Base-by-base conservation (phyloP, 2,888 invertebrate species). In the Entomobrya multifasciata region DNA sequence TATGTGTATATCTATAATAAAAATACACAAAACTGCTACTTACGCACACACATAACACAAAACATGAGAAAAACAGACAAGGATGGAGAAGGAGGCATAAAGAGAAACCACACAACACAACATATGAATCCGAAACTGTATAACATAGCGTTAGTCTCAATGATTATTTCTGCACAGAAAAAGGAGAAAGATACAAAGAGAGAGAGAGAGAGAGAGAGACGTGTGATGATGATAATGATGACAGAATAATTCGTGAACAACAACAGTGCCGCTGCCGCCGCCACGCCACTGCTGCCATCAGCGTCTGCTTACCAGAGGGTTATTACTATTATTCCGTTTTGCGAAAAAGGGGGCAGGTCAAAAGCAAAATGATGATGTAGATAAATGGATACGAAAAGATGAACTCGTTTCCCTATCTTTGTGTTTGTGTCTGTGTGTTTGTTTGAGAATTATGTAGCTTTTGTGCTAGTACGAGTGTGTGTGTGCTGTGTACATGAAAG, bases 401-500 rank as follows among this genome's bases (percentile, higher is more conserved):
- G 47, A 70, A 70, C 47, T 70, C 70, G 25, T 70, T 49, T 49
- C 25, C 47, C 30, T 65, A 30, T 36, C 27, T 25, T 17, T 6
- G 30, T 25, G 52, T 52, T 27, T 72, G 72, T 72, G n/a, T n/a
- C 27, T 72, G 49, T 27, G 27, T 62, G 27, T 25, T n/a, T n/a
- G n/a, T n/a, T n/a, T 6, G 36, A 36, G 52, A 27, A 74, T 74
- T 70, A 47, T 25, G 47, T 70, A 49, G 47, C 70, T 70, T 70
- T 70, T 36, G 36, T 6, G 36, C 36, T 36, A 36, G 4, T 57
- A 22, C 52, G n/a, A 4, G 47, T 67, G 44, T 47, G 44, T 47
- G 36, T 70, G 70, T 49, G 44, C 8, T 47, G 70, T 47, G 70
- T 70, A 70, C 25, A 70, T 70, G 70, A 70, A 67, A 70, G 80